Conservation (phyloP, 35 echinoderm and acorn worm species). For the Acanthaster planci region DNA sequence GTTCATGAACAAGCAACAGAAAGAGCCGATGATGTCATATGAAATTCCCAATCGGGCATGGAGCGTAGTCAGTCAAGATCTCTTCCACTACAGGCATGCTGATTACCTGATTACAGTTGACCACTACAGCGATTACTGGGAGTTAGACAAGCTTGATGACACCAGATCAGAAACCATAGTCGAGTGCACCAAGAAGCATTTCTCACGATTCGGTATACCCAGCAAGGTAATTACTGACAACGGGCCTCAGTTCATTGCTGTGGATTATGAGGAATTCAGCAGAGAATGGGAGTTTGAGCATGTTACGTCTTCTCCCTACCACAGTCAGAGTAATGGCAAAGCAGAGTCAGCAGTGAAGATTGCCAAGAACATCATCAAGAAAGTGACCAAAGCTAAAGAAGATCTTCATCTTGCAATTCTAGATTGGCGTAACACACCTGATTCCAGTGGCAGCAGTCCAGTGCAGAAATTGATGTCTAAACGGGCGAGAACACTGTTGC, state of each 20-base stretch:
- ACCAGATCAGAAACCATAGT: constrained; percentile 19
- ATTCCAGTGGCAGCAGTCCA: constrained; percentile 52
- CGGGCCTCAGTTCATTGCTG: constrained; percentile 48
- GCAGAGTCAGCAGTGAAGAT: constrained; percentile 51
- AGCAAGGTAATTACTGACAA: constrained; percentile 59
- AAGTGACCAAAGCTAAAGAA: constrained; percentile 48
- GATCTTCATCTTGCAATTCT: constrained; percentile 61
- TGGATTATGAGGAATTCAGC: constrained; percentile 44
- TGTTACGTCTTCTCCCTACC: constrained; percentile 9
- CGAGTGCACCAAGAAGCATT: background rate
- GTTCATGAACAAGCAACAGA: constrained; percentile 52
- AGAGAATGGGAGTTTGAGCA: constrained; percentile 50
- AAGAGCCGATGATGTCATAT: constrained; percentile 46
- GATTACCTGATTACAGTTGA: constrained; percentile 67
- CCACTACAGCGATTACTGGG: constrained; percentile 60
- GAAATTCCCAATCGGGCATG: constrained; percentile 50
- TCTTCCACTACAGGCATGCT: constrained; percentile 34
- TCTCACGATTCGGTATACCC: constrained; percentile 58
- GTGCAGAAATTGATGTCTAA: constrained; percentile 76
- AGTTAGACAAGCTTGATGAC: constrained; percentile 52
- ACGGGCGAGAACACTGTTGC: constrained; percentile 54
- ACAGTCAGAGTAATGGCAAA: constrained; percentile 48
- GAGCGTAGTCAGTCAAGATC: constrained; percentile 47
- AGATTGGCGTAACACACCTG: constrained; percentile 74
- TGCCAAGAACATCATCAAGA: constrained; percentile 67